Percentiles rank a stretch among this genome's conserved stretches.
Evolutionary conservation across 2,797 vertebrate species (phyloP).

Genomic region (Sarcophilus harrisii): DNA sequence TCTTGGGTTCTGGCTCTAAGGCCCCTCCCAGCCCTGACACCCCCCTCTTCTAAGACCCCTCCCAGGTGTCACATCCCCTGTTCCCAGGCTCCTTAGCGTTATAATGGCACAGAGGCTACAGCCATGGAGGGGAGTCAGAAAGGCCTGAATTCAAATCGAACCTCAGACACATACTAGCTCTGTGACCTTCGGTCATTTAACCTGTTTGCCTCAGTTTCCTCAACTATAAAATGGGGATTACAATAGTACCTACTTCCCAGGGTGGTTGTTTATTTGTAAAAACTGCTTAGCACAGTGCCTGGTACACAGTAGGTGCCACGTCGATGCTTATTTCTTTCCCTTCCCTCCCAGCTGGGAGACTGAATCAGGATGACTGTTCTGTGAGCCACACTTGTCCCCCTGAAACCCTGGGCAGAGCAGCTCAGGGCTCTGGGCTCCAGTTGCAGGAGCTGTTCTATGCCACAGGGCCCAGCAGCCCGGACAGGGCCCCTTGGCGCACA

Average conservation of each 20-base stretch:
- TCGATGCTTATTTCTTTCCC: not conserved
- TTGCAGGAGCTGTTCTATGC: not conserved
- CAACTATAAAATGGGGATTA: not conserved
- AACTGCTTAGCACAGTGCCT: not conserved
- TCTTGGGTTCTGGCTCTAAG: not conserved
- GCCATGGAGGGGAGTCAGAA: not conserved
- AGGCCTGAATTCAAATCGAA: not conserved
- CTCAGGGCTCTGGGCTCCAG: not conserved
- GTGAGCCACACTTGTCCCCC: not conserved
- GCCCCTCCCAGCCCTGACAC: too few relatives aligned
- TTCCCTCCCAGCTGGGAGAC: not conserved
- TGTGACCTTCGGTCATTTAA: not conserved
- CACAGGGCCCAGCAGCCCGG: not conserved
- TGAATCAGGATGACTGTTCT: not conserved
- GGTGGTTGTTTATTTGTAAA: not conserved
- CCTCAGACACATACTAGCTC: not conserved
- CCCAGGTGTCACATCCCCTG: too few relatives aligned
- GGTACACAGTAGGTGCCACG: not conserved
- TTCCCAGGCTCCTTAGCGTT: not conserved
- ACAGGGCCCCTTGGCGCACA: not conserved
- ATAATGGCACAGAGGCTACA: not conserved
- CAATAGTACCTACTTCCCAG: not conserved
- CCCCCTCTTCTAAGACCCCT: too few relatives aligned
- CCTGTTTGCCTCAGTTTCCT: not conserved
- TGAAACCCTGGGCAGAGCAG: not conserved